A percentile compares a stretch with the other conserved stretches of the same genome.
Evolutionary conservation across 2,797 vertebrate species (phyloP).

Genomic region (Lateolabrax maculatus): DNA sequence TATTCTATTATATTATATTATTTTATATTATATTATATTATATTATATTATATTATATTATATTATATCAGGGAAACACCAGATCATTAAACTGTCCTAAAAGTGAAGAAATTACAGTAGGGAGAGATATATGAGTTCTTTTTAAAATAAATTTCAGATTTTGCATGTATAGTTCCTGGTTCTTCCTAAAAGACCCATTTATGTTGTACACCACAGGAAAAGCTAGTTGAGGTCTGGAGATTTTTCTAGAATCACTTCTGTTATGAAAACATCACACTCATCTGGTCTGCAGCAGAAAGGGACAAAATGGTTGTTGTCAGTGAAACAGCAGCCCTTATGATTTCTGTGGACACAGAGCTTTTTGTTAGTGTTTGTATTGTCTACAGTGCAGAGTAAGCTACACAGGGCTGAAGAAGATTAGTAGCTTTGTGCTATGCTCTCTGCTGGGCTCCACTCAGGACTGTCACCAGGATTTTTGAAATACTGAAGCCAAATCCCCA

Average conservation of each 20-base stretch:
- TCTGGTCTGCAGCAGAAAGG: background rate
- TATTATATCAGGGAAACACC: no score
- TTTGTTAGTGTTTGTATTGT: background rate
- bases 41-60: background rate
- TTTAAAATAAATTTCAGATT: no score
- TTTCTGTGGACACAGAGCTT: no score
- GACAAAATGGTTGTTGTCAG: background rate
- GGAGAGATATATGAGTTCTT: no score
- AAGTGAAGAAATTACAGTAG: no score
- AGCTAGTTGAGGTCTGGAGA: background rate
- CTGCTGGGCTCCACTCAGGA: background rate
- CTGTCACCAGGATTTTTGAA: background rate
- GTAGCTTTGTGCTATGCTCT: background rate
- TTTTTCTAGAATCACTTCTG: background rate
- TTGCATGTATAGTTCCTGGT: no score
- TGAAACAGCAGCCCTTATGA: background rate
- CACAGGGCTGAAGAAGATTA: background rate
- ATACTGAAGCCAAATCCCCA: background rate
- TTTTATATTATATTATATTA: slow-evolving; percentile 4
- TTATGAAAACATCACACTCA: no score
- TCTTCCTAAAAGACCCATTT: background rate
- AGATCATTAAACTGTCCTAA: no score
- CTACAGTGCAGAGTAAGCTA: background rate
- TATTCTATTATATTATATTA: slow-evolving; percentile 3
- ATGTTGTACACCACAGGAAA: background rate